These are phyloP conservation scores for Trachelus iudaicus DNA, from an alignment of 2,888 invertebrate species.

Conservation along the genomic window DNA sequence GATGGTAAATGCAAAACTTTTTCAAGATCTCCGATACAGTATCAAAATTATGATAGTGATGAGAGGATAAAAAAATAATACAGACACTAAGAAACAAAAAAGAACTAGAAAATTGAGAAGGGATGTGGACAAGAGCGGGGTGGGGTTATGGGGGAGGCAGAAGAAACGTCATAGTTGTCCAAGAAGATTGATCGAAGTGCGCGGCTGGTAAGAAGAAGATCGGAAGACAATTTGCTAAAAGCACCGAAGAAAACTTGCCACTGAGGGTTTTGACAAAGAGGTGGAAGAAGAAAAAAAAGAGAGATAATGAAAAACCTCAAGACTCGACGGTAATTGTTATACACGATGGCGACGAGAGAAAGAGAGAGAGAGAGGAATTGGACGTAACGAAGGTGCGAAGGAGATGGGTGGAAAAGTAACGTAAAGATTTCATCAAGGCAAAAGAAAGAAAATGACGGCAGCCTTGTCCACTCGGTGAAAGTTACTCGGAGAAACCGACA, in stretches of 20 bases:
- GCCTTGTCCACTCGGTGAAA: not conserved
- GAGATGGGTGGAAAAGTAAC: not conserved
- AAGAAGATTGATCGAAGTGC: not conserved
- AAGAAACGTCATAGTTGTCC: slow-evolving; percentile 16
- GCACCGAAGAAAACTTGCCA: slow-evolving; percentile 16
- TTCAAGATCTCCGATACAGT: not conserved
- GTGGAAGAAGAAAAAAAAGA: slow-evolving; percentile 12
- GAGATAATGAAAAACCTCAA: slow-evolving; percentile 8
- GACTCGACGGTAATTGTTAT: slow-evolving; percentile 3
- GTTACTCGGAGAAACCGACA: not conserved
- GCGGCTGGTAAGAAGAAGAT: slow-evolving; percentile 8
- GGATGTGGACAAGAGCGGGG: slow-evolving; percentile 3
- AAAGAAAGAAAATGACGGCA: not conserved
- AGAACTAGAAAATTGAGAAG: slow-evolving; percentile 6
- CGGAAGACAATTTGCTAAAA: slow-evolving; percentile 39
- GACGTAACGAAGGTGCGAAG: not conserved
- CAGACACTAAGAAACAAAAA: not conserved
- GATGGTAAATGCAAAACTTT: not conserved
- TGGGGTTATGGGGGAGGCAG: slow-evolving; percentile 7
- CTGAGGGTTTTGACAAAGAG: slow-evolving; percentile 6
- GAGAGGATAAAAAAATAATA: slow-evolving; percentile 6
- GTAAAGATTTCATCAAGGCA: not conserved
- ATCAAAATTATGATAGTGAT: slow-evolving; percentile 10
- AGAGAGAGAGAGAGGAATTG: not conserved
- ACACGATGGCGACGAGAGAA: not conserved